Evolutionary conservation across 2,888 invertebrate genomes (phyloP), one percentile per base, ranked within the genome.

Genomic region (Synergus gifuensis): DNA sequence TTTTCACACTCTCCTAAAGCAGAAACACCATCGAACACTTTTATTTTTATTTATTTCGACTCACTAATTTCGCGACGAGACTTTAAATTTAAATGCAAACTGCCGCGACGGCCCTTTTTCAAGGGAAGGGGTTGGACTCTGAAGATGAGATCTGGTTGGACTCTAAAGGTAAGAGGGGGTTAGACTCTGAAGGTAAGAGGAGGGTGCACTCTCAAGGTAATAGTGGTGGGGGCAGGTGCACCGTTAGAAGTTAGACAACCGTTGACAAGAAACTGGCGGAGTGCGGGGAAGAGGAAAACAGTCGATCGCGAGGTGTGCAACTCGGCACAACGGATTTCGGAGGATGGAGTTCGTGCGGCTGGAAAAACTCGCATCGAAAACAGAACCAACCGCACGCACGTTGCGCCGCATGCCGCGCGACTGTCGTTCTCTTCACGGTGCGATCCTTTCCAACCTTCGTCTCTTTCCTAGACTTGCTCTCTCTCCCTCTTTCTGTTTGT

Each of bases 391-490:
- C 85, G 84, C 88, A 87, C 90, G 89, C 88, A 87, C 90, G 86
- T 87, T 88, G 88, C 88, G 88, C 90, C 91, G 90, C 90, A 88
- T 90, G 89, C 88, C 89, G 91, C 89, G 90, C 90, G 91, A 91
- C 91, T 91, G 89, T 86, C 88, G 88, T 87, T 85, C 85, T 78
- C 80, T 83, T 79, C 78, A 46, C 66, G 60, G 40, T 81, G 69
- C 67, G 60, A 76, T 66, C 78, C 64, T 66, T 78, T 83, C 76
- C 79, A 82, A 78, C 76, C 79, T 73, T 63, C 42, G 42, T 78
- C 69, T 40, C 69, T 77, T 78, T 78, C 63, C 78, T 58, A 77
- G 42, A 16, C 54, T 66, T 36, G 58, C 42, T 67, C 69, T 66
- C 69, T 49, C 16, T 69, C 40, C 8, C 18, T 42, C 16, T 40